Evolutionary conservation across 2,888 invertebrate genomes (phyloP).

Genomic region (Aphidoletes aphidimyza): DNA sequence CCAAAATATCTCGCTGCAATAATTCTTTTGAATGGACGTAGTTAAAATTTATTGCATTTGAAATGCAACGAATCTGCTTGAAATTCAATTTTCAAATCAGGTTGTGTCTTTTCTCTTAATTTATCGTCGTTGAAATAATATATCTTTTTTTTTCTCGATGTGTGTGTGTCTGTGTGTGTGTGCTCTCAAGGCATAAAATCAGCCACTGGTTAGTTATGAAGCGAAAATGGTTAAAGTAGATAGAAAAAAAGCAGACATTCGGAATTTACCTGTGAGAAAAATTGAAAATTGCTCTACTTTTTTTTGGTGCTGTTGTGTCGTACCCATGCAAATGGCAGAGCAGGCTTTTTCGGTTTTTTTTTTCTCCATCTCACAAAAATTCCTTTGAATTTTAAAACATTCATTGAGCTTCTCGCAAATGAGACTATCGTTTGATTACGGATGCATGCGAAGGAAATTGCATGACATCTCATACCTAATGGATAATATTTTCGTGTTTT

Average conservation of each 20-base stretch:
- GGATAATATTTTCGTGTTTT: neutral
- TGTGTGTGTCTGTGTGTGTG: too few relatives aligned
- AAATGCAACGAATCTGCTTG: neutral
- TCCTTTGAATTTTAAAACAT: slow-evolving; percentile 39
- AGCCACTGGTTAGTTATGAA: too few relatives aligned
- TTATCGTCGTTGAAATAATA: neutral
- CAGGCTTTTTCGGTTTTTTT: too few relatives aligned
- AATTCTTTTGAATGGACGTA: neutral
- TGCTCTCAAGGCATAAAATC: too few relatives aligned
- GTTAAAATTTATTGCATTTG: neutral
- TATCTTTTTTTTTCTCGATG: neutral
- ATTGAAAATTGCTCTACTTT: too few relatives aligned
- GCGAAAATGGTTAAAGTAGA: too few relatives aligned
- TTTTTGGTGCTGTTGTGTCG: too few relatives aligned
- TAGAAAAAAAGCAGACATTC: too few relatives aligned
- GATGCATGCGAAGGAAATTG: slow-evolving; percentile 15
- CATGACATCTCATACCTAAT: neutral
- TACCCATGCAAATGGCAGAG: too few relatives aligned
- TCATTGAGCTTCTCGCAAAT: neutral
- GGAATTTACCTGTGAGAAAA: too few relatives aligned
- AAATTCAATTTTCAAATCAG: neutral
- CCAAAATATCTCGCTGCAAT: neutral
- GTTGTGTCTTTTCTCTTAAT: neutral
- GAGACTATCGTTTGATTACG: neutral
- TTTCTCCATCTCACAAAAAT: neutral